Base-by-base conservation (phyloP, 1,140 invertebrate genomes). In the Lanistes nyassanus region DNA sequence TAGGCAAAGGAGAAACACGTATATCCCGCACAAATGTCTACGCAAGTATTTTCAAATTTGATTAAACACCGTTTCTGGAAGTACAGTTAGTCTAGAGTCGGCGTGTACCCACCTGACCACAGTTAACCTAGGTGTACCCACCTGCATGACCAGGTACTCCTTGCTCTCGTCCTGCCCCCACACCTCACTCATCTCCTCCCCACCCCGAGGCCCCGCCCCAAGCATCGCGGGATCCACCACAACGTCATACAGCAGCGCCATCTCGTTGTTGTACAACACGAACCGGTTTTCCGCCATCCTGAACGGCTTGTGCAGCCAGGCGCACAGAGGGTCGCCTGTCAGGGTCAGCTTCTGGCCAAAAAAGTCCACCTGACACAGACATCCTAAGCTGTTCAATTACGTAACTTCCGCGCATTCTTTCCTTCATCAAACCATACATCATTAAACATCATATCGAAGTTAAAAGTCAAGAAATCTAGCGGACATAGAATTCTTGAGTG, bases 111-210 rank as follows among this genome's bases (percentile, higher is more conserved):
- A 47, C 42, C 42, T n/a, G n/a, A n/a, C n/a, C n/a, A n/a, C n/a
- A n/a, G n/a, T n/a, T 55, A 55, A n/a, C 13, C 53, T 55, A 55
- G 13, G 53, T 13, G n/a, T n/a, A 16, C 65, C 23, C 26, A 56
- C 34, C 31, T 80, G 55, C 2, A 81, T 60, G 7, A 73, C 68
- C 4, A 84, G 51, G 60, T 85, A 84, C 71, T 87, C 86, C 0
- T 73, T 69, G 26, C 79, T 51, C 68, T 85, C 85, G 6, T 58
- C 53, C 70, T 88, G 86, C 36, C 83, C 82, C 36, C 85, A 78
- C 4, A 88, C 86, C 5, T 76, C 58, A 2, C 65, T 62, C 19
- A 87, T 72, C n/a, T 76, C 36, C 69, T 88, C 86, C 16, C 86
- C 86, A 0, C 86, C 86, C 67, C 62, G 70, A 60, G 67, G 42